phyloP scores from a whole-genome alignment of 2,113 vertebrate species.

The Actenoides lindsayi region DNA sequence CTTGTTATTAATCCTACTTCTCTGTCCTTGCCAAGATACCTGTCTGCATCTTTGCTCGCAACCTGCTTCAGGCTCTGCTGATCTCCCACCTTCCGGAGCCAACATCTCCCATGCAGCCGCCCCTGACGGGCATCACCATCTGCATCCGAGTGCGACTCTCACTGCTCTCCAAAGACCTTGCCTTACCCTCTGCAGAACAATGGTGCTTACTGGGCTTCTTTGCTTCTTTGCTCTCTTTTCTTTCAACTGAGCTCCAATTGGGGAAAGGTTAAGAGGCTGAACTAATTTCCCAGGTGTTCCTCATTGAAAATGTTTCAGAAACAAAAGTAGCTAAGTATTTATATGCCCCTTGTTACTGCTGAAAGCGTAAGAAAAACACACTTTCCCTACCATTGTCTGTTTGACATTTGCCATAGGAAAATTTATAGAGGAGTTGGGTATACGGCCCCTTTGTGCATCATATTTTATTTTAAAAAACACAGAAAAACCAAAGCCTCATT shows the following conservation, averaged over 20 bases:
- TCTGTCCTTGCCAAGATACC: too few species aligned
- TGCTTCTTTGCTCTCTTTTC: neutral
- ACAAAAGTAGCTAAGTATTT: neutral
- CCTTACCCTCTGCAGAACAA: neutral
- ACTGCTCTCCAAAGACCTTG: neutral
- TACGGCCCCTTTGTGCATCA: neutral
- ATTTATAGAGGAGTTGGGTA: neutral
- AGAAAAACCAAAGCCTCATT: neutral
- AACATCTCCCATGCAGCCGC: fast-evolving
- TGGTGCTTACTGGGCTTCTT: neutral
- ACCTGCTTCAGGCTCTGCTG: neutral
- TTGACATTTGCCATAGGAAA: neutral
- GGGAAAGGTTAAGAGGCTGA: neutral
- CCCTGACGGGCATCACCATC: fast-evolving
- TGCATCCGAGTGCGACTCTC: fast-evolving
- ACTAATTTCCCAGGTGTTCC: neutral
- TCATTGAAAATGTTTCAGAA: neutral
- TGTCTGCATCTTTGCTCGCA: neutral
- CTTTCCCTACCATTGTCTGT: neutral
- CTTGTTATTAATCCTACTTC: neutral
- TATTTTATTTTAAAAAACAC: neutral
- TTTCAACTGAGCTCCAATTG: neutral
- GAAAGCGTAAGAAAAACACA: neutral
- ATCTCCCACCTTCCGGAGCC: neutral
- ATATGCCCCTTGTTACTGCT: neutral